phyloP scores from a whole-genome alignment of 1,140 invertebrate genomes.

The Solenopsis fugax region DNA sequence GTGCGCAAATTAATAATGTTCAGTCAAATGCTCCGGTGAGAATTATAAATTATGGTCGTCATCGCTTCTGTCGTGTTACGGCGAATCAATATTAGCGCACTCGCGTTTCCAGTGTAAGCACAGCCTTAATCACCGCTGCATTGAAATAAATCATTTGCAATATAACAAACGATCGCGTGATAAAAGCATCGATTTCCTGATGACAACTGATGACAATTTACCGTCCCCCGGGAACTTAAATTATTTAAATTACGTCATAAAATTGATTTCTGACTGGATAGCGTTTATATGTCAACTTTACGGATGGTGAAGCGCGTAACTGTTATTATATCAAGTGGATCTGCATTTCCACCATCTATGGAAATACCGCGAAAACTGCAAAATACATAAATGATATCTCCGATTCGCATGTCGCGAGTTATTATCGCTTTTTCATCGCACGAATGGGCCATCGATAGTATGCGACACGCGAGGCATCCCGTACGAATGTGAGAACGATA shows the following conservation, averaged over 20 bases:
- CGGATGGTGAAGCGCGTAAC: conserved; percentile 5
- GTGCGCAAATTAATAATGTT: conserved; percentile 46
- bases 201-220: conserved; percentile 41
- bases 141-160: conserved; percentile 54
- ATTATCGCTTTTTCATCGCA: conserved; percentile 35
- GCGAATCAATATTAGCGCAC: conserved; percentile 62
- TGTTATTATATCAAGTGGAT: conserved; percentile 16
- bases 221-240: conserved; percentile 20
- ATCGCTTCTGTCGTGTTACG: conserved; percentile 67
- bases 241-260: conserved; percentile 38
- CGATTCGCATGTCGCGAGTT: conserved; percentile 7
- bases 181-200: conserved; percentile 53
- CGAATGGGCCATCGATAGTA: background rate
- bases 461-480: background rate
- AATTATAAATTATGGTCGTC: conserved; percentile 68
- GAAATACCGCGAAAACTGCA: conserved; percentile 2
- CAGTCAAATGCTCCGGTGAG: conserved; percentile 54
- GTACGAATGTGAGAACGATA: conserved; percentile 10
- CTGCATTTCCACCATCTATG: conserved; percentile 12
- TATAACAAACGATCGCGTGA: conserved; percentile 39
- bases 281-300: conserved; percentile 27
- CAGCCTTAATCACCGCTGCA: conserved; percentile 47
- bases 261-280: conserved; percentile 28
- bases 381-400: conserved; percentile 18
- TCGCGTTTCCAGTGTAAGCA: conserved; percentile 55